phyloP scores from a whole-genome alignment of 2,113 vertebrate species.

The Tetraodon nigroviridis region DNA sequence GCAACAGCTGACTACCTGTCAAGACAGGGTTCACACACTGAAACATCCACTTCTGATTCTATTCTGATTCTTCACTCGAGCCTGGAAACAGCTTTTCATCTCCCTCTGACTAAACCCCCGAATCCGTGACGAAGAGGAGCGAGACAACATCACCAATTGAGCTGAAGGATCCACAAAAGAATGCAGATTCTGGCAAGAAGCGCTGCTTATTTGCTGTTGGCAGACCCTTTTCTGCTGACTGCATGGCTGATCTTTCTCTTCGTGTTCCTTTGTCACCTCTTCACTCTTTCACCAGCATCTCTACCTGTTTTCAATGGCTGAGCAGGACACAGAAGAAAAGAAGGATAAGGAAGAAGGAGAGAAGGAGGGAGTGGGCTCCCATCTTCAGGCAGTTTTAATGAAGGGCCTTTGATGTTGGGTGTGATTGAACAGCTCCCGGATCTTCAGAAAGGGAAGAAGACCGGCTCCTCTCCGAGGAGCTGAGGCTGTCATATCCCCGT shows the following conservation, averaged over 20 bases:
- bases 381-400: slow-evolving; percentile 61
- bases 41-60: no score
- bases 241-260: slow-evolving; percentile 36
- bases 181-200: slow-evolving; percentile 28
- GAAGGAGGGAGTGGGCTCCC: slow-evolving; percentile 9
- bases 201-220: slow-evolving; percentile 21
- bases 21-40: no score
- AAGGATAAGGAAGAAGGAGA: slow-evolving; percentile 23
- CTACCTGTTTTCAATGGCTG: slow-evolving; percentile 53
- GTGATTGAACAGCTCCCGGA: slow-evolving; percentile 48
- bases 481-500: slow-evolving; percentile 15
- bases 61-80: no score
- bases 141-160: slow-evolving; percentile 12
- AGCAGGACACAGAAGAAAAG: slow-evolving; percentile 34
- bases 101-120: no score
- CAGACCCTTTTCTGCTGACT: slow-evolving; percentile 21
- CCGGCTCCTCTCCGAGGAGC: slow-evolving; percentile 30
- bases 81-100: no score
- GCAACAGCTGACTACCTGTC: no score
- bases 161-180: slow-evolving; percentile 35
- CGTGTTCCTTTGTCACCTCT: slow-evolving; percentile 25
- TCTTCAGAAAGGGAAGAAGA: slow-evolving; percentile 43
- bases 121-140: no score
- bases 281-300: slow-evolving; percentile 12
- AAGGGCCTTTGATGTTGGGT: slow-evolving; percentile 63